Evolutionary conservation across 1,140 invertebrate genomes (phyloP), one percentile per base, ranked within the genome.

Genomic region (Brachionus rotundiformis): DNA sequence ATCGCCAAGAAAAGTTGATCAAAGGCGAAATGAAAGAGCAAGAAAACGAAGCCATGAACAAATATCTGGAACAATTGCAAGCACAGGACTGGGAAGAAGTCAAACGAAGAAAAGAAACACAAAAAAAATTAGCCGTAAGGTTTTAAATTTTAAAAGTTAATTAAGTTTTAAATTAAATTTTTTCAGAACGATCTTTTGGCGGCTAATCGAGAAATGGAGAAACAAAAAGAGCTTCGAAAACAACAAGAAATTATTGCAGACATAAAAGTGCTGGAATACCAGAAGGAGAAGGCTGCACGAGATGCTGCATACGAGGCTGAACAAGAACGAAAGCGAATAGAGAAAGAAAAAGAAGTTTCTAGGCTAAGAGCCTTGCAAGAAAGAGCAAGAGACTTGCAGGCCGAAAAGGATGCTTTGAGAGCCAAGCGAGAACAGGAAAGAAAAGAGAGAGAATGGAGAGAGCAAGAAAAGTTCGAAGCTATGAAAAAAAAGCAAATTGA

Each of bases 311-410:
- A 84, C 83, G 87, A 89, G 79, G 85, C 84, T 39, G 87, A 89
- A 82, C 86, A 87, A 82, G 85, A 86, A 73, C 83, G 83, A 68
- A 85, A 87, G 27, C 85, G 87, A 23, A 85, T 87, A n/a, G 86
- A 88, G 83, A 88, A 88, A 82, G 88, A 89, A 84, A 86, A 84
- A 77, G 88, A 89, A 83, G 84, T 86, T n/a, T 87, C 85, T 1
- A 83, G 85, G 61, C 71, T 88, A 54, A 83, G 87, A 39, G 84
- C 85, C 10, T 73, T 88, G 36, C 88, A 89, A 83, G 88, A 89
- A 82, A 82, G 87, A 6, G 87, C 86, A 5, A 68, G 83, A 6
- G 88, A 89, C 82, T 87, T 88, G 81, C 86, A 87, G 71, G 86
- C 88, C 6, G 87, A 88, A 65, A 79, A 87, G 27, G 87, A 89